Conservation (phyloP, 1,140 invertebrate species). For the Bombus difficillimus region DNA sequence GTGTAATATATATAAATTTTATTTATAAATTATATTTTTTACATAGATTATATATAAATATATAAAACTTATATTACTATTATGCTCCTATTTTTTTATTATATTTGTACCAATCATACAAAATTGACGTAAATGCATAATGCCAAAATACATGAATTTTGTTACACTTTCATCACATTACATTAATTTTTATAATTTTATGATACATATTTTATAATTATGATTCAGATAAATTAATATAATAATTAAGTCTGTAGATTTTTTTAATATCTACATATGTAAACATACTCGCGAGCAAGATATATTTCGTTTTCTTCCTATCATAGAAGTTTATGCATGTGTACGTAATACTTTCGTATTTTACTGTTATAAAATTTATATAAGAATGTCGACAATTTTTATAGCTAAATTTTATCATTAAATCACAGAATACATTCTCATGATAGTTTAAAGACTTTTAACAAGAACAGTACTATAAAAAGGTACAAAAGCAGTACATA, state of each 20-base stretch:
- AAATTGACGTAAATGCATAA: conserved; percentile 5
- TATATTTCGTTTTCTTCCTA: neutral
- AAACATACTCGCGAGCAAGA: neutral
- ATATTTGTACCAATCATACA: neutral
- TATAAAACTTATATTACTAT: neutral
- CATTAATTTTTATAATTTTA: neutral
- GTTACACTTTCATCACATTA: neutral
- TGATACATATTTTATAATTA: neutral
- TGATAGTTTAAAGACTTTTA: neutral
- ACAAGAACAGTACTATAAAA: neutral
- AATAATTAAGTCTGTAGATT: neutral
- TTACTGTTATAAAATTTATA: neutral
- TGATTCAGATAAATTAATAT: neutral
- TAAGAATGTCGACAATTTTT: neutral
- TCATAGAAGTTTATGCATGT: neutral
- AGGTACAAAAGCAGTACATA: neutral
- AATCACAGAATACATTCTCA: conserved; percentile 5
- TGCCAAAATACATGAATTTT: conserved; percentile 13
- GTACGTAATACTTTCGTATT: neutral
- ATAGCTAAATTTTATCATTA: conserved; percentile 2
- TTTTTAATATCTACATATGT: neutral
- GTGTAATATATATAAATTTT: conserved; percentile 1
- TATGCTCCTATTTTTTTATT: conserved; percentile 1
- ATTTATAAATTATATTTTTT: conserved; percentile 1
- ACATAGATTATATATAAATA: conserved; percentile 1